Conservation (phyloP, 37 sponge, comb jelly and placozoan genomes). For the Crambe crambe region DNA sequence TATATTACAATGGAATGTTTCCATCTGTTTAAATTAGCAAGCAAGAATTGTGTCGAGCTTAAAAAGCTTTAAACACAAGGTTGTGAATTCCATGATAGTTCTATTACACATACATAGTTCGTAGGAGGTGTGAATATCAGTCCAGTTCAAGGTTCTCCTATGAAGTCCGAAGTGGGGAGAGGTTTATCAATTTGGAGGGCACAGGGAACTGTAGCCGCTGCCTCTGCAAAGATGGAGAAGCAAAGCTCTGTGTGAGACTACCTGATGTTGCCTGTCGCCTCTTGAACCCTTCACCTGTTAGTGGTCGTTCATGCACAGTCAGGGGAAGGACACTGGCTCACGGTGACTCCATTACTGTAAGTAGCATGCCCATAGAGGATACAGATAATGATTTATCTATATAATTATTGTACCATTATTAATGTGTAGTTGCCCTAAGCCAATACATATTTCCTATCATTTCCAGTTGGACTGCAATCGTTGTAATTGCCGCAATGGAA, state of each 20-base stretch:
- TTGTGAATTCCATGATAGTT: background rate
- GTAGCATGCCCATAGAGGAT: background rate
- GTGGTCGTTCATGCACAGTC: background rate
- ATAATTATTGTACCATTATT: background rate
- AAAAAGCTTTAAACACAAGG: no score
- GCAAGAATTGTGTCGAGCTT: no score
- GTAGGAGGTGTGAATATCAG: background rate
- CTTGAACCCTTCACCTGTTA: background rate
- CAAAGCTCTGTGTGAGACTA: background rate
- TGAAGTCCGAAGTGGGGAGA: background rate
- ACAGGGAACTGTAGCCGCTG: background rate
- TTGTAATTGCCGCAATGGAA: conserved; percentile 2
- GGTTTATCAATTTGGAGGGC: background rate
- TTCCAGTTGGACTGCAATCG: background rate
- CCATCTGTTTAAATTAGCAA: no score
- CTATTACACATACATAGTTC: background rate
- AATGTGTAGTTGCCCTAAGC: background rate
- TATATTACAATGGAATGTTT: no score
- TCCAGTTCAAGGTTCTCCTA: background rate
- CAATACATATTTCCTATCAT: no score
- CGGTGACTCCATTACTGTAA: background rate
- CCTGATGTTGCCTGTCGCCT: background rate
- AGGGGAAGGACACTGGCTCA: background rate
- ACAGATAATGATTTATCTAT: no score
- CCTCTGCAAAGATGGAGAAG: background rate